Conservation (phyloP, 2,113 vertebrate genomes). For the Equus quagga region DNA sequence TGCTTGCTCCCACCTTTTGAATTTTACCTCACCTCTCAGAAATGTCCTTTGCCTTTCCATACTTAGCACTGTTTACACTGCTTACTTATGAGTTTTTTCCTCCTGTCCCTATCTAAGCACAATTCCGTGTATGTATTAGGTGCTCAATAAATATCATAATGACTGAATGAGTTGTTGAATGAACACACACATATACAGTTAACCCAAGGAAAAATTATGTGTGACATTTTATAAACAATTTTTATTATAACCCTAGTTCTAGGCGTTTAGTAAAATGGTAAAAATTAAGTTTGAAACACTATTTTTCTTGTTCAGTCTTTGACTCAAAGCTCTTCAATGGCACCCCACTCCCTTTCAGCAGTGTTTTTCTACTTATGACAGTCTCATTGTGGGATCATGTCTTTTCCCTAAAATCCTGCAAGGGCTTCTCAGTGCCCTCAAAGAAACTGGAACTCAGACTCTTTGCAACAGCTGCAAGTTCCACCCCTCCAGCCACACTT, state of each 20-base stretch:
- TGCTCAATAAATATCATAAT: neutral
- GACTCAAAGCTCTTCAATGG: neutral
- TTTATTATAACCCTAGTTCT: neutral
- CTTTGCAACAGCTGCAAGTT: neutral
- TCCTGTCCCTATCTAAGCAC: neutral
- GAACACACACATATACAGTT: neutral
- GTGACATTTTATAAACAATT: neutral
- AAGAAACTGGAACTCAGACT: neutral
- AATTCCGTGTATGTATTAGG: neutral
- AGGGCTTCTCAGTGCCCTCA: neutral
- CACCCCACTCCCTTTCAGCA: neutral
- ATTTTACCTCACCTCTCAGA: neutral
- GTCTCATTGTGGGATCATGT: neutral
- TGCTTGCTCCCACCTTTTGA: neutral
- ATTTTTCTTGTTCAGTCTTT: neutral
- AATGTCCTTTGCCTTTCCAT: neutral
- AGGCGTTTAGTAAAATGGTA: conserved; percentile 1
- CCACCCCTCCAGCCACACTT: neutral
- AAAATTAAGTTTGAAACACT: neutral
- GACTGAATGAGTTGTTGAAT: neutral
- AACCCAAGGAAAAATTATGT: neutral
- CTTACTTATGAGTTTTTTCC: conserved; percentile 8
- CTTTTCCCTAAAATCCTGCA: neutral
- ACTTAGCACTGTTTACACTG: neutral
- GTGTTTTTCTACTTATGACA: neutral